These are phyloP conservation scores for Okapia johnstoni DNA, from an alignment of 2,113 vertebrate genomes.

Conservation along the genomic window DNA sequence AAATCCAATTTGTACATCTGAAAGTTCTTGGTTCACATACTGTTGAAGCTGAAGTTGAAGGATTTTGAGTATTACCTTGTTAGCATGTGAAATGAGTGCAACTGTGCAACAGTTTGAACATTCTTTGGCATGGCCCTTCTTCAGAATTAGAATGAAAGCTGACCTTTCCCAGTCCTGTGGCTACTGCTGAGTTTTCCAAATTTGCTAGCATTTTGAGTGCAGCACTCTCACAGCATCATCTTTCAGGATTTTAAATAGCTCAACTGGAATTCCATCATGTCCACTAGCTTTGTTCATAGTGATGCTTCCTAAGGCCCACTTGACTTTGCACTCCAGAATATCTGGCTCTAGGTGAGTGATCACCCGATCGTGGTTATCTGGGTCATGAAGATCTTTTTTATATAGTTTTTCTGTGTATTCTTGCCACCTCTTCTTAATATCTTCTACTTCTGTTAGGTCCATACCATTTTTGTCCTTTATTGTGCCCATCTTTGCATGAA, in stretches of 20 bases:
- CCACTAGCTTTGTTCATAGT: accelerated
- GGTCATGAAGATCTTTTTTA: neutral
- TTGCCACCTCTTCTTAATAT: neutral
- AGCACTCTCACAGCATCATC: neutral
- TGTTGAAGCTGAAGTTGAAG: neutral
- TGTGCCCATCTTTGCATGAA: neutral
- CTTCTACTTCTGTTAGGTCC: neutral
- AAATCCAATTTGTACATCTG: neutral
- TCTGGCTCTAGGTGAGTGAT: neutral
- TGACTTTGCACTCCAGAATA: neutral
- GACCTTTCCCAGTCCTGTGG: neutral
- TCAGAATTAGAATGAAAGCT: neutral
- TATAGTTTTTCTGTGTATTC: neutral
- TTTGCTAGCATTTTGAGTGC: neutral
- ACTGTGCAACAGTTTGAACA: neutral
- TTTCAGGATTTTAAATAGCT: neutral
- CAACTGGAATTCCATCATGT: neutral
- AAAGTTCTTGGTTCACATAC: neutral
- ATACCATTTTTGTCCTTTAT: neutral
- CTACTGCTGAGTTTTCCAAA: neutral
- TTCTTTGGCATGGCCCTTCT: neutral
- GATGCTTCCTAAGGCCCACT: neutral
- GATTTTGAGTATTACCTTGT: neutral
- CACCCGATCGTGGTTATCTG: neutral
- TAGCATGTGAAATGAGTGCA: neutral